phyloP scores from a whole-genome alignment of 30 jellyfish, hydroid and myxozoan species.

The Rhopilema esculentum region DNA sequence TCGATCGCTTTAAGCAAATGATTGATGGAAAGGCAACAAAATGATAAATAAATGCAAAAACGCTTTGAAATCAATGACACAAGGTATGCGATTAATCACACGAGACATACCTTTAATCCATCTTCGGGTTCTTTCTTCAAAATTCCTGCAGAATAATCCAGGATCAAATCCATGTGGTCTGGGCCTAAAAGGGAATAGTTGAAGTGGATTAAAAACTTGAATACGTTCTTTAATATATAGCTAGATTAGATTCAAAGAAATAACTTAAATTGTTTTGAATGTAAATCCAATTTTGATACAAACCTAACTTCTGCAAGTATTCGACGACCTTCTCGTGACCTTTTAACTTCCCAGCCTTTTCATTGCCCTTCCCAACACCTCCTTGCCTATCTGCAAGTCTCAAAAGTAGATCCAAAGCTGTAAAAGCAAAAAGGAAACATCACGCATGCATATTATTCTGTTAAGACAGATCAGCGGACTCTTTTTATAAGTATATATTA shows the following conservation, averaged over 20 bases:
- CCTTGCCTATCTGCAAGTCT: slow-evolving; percentile 87
- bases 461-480: too few species aligned
- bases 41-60: background rate
- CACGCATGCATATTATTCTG: too few species aligned
- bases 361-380: slow-evolving; percentile 75
- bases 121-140: slow-evolving; percentile 82
- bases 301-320: slow-evolving; percentile 82
- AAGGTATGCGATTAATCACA: background rate
- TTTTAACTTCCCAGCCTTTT: slow-evolving; percentile 58
- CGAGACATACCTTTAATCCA: slow-evolving; percentile 63
- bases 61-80: background rate
- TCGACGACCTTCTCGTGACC: slow-evolving; percentile 86
- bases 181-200: slow-evolving; percentile 54
- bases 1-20: too few species aligned
- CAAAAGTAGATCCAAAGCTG: slow-evolving; percentile 85
- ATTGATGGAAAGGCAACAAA: too few species aligned
- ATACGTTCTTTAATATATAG: background rate
- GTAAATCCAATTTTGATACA: background rate
- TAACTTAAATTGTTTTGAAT: background rate
- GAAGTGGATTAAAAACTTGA: background rate
- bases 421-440: background rate
- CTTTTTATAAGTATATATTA: too few species aligned
- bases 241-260: too few species aligned
- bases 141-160: slow-evolving; percentile 87
- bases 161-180: slow-evolving; percentile 62